Base-by-base conservation (phyloP, 1,140 invertebrate genomes). In the Drosophila willistoni region DNA sequence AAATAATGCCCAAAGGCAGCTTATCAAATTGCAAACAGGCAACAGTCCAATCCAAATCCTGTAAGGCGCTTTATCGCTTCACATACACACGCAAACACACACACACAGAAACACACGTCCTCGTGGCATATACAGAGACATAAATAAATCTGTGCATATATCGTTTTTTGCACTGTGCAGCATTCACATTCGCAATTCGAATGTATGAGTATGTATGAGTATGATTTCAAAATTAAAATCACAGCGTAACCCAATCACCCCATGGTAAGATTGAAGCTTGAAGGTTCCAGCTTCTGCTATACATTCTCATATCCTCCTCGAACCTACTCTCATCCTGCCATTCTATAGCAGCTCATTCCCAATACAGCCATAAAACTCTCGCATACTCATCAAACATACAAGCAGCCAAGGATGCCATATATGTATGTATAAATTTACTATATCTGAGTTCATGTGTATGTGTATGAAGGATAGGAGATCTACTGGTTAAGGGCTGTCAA, bases 201-300 rank as follows among this genome's bases (percentile, higher is more conserved):
- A 51, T 51, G 29, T 29, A 51, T 51, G 17, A 19, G 44, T 65
- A 71, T 34, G 33, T 22, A 39, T 44, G 25, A 73, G 79, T 89
- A 89, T 86, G 83, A 86, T 86, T 86, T 86, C 84, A 86, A 86
- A 86, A 86, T 86, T 86, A 89, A 86, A 86, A 86, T 86, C 83
- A 86, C 84, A 79, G 80, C 79, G 87, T 86, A 86, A 86, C 83
- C 83, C 83, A 86, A 86, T 86, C 84, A 86, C 62, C 69, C 63
- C 70, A 73, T 62, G 64, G 62, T 57, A 75, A 54, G 61, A 55
- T 54, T 71, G 19, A 61, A 71, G 67, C 61, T 61, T 64, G 73
- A 64, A 39, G 65, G 33, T 47, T 25, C 41, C 66, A 64, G 34
- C 17, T 51, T 36, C 56, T 12, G 25, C n/a, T 5, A 12, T 10